A percentile compares a stretch with the other conserved stretches of the same genome.
These are phyloP conservation scores for Apostichopus leukothele DNA, from an alignment of 53 echinoderm and acorn worm species.

Conservation along the genomic window DNA sequence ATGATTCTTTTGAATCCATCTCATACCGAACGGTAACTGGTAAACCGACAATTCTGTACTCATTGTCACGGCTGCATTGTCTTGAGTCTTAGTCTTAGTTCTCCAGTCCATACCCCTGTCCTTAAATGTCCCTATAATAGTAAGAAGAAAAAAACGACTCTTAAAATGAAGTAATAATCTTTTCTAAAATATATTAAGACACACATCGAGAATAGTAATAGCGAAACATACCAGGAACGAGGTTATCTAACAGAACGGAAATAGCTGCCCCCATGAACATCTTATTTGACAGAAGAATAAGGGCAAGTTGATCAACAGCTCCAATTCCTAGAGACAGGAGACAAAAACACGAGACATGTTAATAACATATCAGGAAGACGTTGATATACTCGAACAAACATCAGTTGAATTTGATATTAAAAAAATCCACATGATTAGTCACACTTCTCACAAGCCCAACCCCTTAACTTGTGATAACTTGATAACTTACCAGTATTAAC, in stretches of 20 bases:
- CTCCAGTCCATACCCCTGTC: not conserved
- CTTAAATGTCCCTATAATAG: not conserved
- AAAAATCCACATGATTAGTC: not conserved
- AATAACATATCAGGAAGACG: too few species aligned
- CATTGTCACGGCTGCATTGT: not conserved
- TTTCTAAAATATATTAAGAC: not conserved
- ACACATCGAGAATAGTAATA: not conserved
- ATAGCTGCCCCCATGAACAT: conserved; percentile 76
- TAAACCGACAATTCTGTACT: not conserved
- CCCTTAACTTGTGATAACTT: not conserved
- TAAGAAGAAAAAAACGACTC: not conserved
- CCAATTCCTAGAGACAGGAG: conserved; percentile 52
- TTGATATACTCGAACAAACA: too few species aligned
- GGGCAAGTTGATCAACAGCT: conserved; percentile 64
- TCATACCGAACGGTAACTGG: not conserved
- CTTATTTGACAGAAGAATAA: conserved; percentile 65
- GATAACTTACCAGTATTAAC: conserved; percentile 15
- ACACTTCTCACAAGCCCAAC: not conserved
- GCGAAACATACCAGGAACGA: conserved; percentile 62
- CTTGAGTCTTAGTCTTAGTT: not conserved
- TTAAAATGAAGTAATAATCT: too few species aligned
- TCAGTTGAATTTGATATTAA: too few species aligned
- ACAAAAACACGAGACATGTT: too few species aligned
- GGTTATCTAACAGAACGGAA: conserved; percentile 65
- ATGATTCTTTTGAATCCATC: not conserved